Percentiles rank a stretch among this genome's conserved stretches.
Evolutionary conservation across 2,797 vertebrate species (phyloP).

Genomic region (Chiloscyllium punctatum): DNA sequence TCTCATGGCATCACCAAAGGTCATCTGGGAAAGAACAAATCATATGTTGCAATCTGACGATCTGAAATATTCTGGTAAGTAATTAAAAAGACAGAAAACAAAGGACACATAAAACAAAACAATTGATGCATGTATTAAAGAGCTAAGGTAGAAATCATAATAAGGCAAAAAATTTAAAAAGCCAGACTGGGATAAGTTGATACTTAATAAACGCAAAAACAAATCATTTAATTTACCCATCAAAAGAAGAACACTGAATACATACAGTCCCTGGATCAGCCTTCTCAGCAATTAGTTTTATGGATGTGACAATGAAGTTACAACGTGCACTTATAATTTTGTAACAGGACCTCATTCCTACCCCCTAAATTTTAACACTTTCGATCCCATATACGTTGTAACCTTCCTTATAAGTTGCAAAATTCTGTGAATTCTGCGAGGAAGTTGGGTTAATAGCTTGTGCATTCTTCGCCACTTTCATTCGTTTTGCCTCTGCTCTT

Average conservation of each 20-base stretch:
- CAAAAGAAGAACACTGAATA: constrained; percentile 56
- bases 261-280: constrained; percentile 75
- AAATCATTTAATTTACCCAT: constrained; percentile 42
- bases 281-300: constrained; percentile 74
- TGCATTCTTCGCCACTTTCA: constrained; percentile 99
- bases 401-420: constrained; percentile 99
- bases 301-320: constrained; percentile 79
- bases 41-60: constrained; percentile 21
- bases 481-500: constrained; percentile 97
- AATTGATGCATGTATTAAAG: constrained; percentile 49
- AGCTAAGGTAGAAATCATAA: constrained; percentile 43
- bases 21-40: constrained; percentile 70
- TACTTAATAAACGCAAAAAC: constrained; percentile 63
- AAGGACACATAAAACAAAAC: constrained; percentile 37
- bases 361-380: constrained; percentile 99
- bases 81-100: constrained; percentile 42
- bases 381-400: constrained; percentile 99
- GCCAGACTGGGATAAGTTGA: constrained; percentile 49
- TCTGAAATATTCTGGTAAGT: constrained; percentile 29
- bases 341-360: constrained; percentile 93
- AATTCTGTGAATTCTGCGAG: constrained; percentile 99
- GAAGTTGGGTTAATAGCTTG: constrained; percentile 99
- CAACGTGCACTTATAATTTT: constrained; percentile 66
- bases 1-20: constrained; percentile 90
- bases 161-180: constrained; percentile 21